Base-by-base conservation (phyloP, 1,140 invertebrate species). In the Eriocheir sinensis region DNA sequence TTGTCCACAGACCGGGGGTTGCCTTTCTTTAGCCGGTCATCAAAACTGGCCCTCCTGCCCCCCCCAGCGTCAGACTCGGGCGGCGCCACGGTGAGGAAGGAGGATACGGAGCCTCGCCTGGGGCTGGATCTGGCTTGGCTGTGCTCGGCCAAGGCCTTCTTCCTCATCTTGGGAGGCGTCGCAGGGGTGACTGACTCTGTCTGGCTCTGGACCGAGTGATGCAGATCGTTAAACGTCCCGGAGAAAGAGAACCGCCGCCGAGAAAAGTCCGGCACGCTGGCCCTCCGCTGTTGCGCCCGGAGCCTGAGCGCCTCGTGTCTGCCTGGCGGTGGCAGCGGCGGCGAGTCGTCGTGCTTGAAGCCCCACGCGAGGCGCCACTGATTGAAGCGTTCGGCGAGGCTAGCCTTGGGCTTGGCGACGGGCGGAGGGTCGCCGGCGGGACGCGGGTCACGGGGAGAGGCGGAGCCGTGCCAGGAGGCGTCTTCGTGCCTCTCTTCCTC, bases 361-460 rank as follows among this genome's bases (percentile, higher is more conserved):
- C 88, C 92, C 94, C 94, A 94, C 3, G 94, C 91, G 44, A 91
- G 34, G 12, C 94, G 89, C 94, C 94, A 94, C 34, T 86, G 27
- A 60, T 90, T 94, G 48, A 94, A 90, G 4, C 93, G 89, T 44
- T 88, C 94, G 30, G 89, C 88, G 36, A 94, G 86, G 48, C 94
- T 94, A n/a, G 36, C 53, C 88, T 89, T 94, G 40, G 79, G 53
- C 8, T 38, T 30, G 9, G 48, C 40, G 4, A 72, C 12, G 44
- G 36, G n/a, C 2, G 32, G 38, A 17, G 53, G 15, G 34, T n/a
- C 53, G 44, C 36, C 81, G 15, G 36, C 36, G 27, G 38, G 53
- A 9, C 72, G 53, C 27, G 86, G 41, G 27, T 36, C 53, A 0
- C n/a, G 30, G 12, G 34, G 36, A 0, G n/a, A 36, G n/a, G n/a